Conservation (phyloP, 2,113 vertebrate species). For the Leptocoma aspasia region DNA sequence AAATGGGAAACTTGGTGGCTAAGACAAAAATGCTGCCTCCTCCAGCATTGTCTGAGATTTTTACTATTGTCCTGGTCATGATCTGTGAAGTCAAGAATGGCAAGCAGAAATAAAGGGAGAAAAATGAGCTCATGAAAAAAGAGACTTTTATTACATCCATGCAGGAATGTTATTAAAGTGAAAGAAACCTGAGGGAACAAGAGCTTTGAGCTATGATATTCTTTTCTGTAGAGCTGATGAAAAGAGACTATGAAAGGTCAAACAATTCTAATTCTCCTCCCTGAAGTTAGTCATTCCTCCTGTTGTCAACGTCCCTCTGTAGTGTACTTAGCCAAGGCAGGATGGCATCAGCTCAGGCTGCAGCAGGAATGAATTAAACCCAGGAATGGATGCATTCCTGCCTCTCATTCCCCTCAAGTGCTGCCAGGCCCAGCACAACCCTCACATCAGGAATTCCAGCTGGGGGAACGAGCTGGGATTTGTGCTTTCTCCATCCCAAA, state of each 20-base stretch:
- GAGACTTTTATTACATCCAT: slow-evolving; percentile 18
- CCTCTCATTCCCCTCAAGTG: background rate
- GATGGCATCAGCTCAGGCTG: background rate
- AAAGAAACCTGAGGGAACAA: slow-evolving; percentile 37
- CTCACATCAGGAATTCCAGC: background rate
- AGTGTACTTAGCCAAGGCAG: background rate
- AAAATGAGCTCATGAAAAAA: background rate
- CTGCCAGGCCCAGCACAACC: background rate
- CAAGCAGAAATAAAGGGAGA: slow-evolving; percentile 8
- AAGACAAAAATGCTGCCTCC: background rate
- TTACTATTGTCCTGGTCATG: background rate
- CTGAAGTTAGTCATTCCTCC: slow-evolving; percentile 1
- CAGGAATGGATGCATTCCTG: background rate
- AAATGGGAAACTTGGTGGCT: background rate
- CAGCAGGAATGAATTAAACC: background rate
- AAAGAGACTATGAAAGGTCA: slow-evolving; percentile 48
- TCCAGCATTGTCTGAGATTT: background rate
- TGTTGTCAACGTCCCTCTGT: background rate
- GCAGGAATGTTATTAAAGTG: slow-evolving; percentile 34
- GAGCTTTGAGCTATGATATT: slow-evolving; percentile 26
- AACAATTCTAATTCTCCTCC: slow-evolving; percentile 28
- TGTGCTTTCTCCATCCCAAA: background rate
- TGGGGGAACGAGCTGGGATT: background rate
- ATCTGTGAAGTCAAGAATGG: background rate
- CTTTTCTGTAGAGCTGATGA: slow-evolving; percentile 23